phyloP scores from a whole-genome alignment of 2,797 vertebrate genomes.

The Sebastes cheni region DNA sequence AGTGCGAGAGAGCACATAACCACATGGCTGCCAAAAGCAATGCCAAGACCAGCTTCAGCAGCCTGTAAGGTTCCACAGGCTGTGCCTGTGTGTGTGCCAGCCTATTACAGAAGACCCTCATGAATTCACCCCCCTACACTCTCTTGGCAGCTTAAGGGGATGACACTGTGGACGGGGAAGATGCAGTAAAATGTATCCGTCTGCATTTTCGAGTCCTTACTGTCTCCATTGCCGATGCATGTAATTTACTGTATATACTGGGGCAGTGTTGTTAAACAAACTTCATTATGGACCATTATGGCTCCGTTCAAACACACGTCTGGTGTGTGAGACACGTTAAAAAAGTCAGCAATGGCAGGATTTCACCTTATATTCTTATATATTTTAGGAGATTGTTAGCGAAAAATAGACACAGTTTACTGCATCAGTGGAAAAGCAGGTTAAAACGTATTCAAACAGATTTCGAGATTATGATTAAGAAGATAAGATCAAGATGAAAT shows the following conservation, averaged over 20 bases:
- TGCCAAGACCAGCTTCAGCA: conserved; percentile 76
- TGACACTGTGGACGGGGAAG: conserved; percentile 55
- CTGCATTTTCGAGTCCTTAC: conserved; percentile 57
- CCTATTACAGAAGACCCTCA: conserved; percentile 76
- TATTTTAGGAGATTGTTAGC: conserved; percentile 20
- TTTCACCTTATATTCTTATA: conserved; percentile 19
- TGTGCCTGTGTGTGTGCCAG: conserved; percentile 72
- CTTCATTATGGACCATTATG: conserved; percentile 66
- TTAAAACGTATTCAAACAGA: conserved; percentile 62
- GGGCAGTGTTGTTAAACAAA: conserved; percentile 67
- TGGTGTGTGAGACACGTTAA: conserved; percentile 24
- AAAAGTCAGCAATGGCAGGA: conserved; percentile 15
- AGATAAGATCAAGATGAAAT: conserved; percentile 70
- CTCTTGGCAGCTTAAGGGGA: conserved; percentile 72
- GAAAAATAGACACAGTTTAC: conserved; percentile 52
- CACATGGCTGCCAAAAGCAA: conserved; percentile 77
- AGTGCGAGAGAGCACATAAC: conserved; percentile 83
- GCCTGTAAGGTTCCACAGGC: conserved; percentile 75
- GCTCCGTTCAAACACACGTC: conserved; percentile 58
- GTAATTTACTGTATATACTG: conserved; percentile 61
- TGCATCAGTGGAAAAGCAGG: conserved; percentile 63
- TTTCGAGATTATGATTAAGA: conserved; percentile 65
- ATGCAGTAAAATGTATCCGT: conserved; percentile 66
- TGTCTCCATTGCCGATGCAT: conserved; percentile 43
- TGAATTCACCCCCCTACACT: conserved; percentile 73